Base-by-base conservation (phyloP, 37 sponge, comb jelly and placozoan species). In the Crambe crambe region DNA sequence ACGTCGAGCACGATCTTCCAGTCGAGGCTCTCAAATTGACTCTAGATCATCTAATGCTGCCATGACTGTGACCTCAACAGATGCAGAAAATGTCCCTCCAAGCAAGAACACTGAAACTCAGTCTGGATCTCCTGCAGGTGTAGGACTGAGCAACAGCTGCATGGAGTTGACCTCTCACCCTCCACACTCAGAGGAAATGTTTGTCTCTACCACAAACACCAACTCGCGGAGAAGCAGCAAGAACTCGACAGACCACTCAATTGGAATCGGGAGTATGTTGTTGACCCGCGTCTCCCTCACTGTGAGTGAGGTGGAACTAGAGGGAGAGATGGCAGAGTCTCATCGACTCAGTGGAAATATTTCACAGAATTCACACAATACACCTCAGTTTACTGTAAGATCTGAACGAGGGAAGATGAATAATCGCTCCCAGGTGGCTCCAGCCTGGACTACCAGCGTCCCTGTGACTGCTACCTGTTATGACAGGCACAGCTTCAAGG, bases 91-190 rank as follows among this genome's bases (percentile, higher is more conserved):
- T 9, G 20, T 10, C 5, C n/a, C 57, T 30, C 18, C 20, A 2
- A 51, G 5, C 47, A 12, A 12, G 20, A 31, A 65, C 47, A 38
- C 34, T 29, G 69, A 42, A 43, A 40, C 42, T 66, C 27, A 42
- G 67, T 62, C 79, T 12, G 35, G 73, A 37, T 15, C 71, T 2
- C 32, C 78, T 2, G 5, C 56, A 26, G 69, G 69, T 5, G 32
- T 40, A 41, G 80, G 80, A 3, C 64, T 76, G 76, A 84, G 85
- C 43, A 84, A 84, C 71, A 84, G 85, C 36, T 84, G 85, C 56
- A 25, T 76, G 17, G 61, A 84, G 32, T 42, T 84, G 21, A 58
- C 77, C 32, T n/a, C 20, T 22, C 27, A 69, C 47, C 63, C 73
- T 4, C 65, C 73, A 27, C 59, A 84, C 47, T 58, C 6, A 1